Evolutionary conservation across 2,113 vertebrate species (phyloP).

Genomic region (Eulacestoma nigropectus): DNA sequence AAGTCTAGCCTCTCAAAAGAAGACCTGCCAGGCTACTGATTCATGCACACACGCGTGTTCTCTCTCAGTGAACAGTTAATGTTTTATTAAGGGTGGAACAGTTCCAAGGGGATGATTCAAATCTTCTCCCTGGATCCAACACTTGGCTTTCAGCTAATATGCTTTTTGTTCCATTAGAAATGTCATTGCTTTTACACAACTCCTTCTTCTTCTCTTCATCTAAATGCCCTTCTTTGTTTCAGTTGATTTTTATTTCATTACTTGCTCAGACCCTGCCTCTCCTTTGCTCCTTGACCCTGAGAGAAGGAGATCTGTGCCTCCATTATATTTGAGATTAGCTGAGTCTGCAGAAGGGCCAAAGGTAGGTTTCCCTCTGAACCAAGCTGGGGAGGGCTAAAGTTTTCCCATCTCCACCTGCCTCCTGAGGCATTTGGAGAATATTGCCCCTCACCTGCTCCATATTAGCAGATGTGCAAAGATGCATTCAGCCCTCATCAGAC

Average conservation of each 20-base stretch:
- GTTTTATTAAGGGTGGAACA: conserved; percentile 39
- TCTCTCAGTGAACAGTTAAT: conserved; percentile 30
- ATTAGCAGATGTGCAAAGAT: neutral
- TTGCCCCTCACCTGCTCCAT: neutral
- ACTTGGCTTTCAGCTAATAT: conserved; percentile 54
- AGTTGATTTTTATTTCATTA: neutral
- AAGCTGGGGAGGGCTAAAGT: neutral
- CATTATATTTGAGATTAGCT: neutral
- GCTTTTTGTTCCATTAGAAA: conserved; percentile 45
- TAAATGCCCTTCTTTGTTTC: conserved; percentile 48
- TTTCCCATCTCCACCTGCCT: neutral
- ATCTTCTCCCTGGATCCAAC: neutral
- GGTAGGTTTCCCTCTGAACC: neutral
- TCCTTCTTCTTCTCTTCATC: neutral
- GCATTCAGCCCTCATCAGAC: neutral
- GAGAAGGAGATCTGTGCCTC: neutral
- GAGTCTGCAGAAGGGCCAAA: neutral
- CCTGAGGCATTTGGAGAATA: rapidly evolving
- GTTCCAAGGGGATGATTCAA: conserved; percentile 52
- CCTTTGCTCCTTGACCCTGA: neutral
- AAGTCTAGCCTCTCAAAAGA: conserved; percentile 24
- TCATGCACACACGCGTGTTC: conserved; percentile 31
- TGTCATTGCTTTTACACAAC: conserved; percentile 20
- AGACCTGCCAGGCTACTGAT: conserved; percentile 26
- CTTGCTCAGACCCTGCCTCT: neutral